Conservation (phyloP, 1,140 invertebrate species). For the Brachionus sp. region DNA sequence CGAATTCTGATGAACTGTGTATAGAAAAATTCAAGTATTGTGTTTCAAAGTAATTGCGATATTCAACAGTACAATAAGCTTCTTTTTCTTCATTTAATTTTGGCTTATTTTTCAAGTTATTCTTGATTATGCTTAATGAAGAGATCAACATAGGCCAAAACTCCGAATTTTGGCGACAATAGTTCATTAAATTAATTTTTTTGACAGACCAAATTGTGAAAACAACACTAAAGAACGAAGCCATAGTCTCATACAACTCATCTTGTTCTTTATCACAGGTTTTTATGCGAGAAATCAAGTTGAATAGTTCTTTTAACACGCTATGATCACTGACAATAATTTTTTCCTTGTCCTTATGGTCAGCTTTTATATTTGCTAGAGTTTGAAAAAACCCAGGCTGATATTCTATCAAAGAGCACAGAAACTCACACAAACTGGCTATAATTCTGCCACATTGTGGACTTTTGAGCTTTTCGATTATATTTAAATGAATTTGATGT, state of each 20-base stretch:
- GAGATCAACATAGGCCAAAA: not conserved
- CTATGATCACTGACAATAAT: not conserved
- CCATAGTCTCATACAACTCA: not conserved
- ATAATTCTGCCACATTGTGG: not conserved
- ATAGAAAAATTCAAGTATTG: not conserved
- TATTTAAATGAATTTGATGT: not conserved
- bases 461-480: not conserved
- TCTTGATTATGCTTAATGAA: not conserved
- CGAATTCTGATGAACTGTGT: not conserved
- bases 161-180: not conserved
- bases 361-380: not conserved
- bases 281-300: not conserved
- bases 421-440: not conserved
- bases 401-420: slow-evolving; percentile 26
- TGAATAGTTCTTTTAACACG: not conserved
- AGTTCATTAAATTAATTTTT: slow-evolving; percentile 27
- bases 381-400: slow-evolving; percentile 33
- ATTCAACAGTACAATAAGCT: not conserved
- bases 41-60: not conserved
- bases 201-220: slow-evolving; percentile 28
- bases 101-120: not conserved
- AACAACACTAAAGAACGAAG: not conserved
- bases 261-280: not conserved
- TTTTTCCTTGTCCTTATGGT: not conserved
- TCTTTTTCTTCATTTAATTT: not conserved